These are phyloP conservation scores for Drosophila asahinai DNA, from an alignment of 1,140 invertebrate species.

Conservation along the genomic window DNA sequence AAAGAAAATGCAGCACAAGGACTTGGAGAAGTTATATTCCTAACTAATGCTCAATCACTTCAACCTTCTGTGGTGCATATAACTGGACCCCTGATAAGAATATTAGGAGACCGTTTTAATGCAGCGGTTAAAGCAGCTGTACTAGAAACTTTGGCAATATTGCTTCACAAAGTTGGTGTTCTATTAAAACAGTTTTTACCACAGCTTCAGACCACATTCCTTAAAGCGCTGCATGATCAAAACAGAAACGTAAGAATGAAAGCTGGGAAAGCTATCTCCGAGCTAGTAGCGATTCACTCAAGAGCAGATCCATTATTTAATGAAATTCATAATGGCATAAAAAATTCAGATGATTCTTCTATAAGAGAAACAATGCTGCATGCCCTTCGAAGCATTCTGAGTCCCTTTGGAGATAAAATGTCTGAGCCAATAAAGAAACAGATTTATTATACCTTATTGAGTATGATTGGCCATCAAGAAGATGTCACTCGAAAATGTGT, in stretches of 20 bases:
- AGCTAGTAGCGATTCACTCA: constrained; percentile 96
- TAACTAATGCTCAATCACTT: constrained; percentile 93
- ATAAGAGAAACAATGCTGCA: constrained; percentile 97
- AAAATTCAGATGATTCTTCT: constrained; percentile 92
- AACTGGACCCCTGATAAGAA: constrained; percentile 98
- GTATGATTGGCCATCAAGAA: constrained; percentile 90
- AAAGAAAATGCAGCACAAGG: constrained; percentile 98
- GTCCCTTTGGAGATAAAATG: constrained; percentile 95
- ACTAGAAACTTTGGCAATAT: constrained; percentile 95
- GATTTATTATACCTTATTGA: constrained; percentile 90
- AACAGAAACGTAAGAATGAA: constrained; percentile 95
- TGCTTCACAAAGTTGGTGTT: constrained; percentile 96
- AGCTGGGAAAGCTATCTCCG: constrained; percentile 94
- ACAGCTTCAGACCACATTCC: constrained; percentile 98
- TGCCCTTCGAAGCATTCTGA: constrained; percentile 93
- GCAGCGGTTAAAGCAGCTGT: constrained; percentile 98
- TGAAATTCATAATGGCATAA: constrained; percentile 95
- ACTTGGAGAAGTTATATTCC: constrained; percentile 95
- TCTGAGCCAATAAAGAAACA: constrained; percentile 91
- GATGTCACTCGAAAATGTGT: constrained; percentile 92
- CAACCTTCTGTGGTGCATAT: constrained; percentile 98
- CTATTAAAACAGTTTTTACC: constrained; percentile 99
- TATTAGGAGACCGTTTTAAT: constrained; percentile 97
- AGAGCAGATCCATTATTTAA: constrained; percentile 95
- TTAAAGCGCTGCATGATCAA: constrained; percentile 96